These are phyloP conservation scores for Carassius gibelio DNA, from an alignment of 2,113 vertebrate species.

Conservation along the genomic window DNA sequence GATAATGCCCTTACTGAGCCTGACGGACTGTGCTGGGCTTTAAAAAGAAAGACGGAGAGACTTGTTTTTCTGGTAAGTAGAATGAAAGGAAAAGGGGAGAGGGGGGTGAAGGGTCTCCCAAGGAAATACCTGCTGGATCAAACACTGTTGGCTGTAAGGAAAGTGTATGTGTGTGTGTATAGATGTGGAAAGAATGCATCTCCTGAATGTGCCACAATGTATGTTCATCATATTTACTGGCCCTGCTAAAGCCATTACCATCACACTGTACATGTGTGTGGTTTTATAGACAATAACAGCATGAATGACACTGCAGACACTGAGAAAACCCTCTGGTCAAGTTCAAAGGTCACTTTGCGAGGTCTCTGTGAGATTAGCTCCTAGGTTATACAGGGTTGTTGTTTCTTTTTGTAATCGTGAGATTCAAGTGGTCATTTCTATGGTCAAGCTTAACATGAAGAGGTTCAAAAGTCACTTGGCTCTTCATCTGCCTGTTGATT, in stretches of 20 bases:
- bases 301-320: not conserved
- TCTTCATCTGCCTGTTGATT: not conserved
- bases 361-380: slow-evolving; percentile 4
- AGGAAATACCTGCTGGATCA: slow-evolving; percentile 45
- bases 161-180: not conserved
- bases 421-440: not conserved
- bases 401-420: slow-evolving; percentile 11
- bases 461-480: not conserved
- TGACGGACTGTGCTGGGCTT: slow-evolving; percentile 29
- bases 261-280: not conserved
- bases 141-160: slow-evolving; percentile 17
- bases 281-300: not conserved
- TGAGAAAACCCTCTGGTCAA: not conserved
- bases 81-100: slow-evolving; percentile 27
- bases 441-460: not conserved
- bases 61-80: not conserved
- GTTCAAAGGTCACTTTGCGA: slow-evolving; percentile 36
- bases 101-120: slow-evolving; percentile 17
- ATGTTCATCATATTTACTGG: slow-evolving; percentile 15
- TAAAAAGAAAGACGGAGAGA: slow-evolving; percentile 27
- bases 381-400: not conserved
- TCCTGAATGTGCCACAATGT: slow-evolving; percentile 15
- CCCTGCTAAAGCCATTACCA: slow-evolving; percentile 7
- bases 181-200: slow-evolving; percentile 30
- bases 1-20: slow-evolving; percentile 54